Conservation (phyloP, 2,797 vertebrate genomes). For the Takifugu rubripes region DNA sequence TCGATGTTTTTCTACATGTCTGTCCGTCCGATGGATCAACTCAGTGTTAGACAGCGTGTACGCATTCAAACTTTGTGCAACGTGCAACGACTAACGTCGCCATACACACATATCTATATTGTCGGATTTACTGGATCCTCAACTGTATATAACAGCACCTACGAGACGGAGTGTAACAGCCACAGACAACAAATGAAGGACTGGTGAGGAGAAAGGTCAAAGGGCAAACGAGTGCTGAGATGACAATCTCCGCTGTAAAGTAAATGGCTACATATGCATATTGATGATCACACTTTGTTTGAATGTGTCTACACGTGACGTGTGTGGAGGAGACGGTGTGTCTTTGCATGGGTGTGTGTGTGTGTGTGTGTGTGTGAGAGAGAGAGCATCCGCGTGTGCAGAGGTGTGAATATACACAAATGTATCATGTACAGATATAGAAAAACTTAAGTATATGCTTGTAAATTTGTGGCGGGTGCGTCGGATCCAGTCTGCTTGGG, state of each 20-base stretch:
- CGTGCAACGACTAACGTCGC: constrained; percentile 42
- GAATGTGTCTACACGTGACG: constrained; percentile 63
- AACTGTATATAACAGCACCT: constrained; percentile 70
- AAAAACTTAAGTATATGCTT: constrained; percentile 84
- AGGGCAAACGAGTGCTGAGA: constrained; percentile 60
- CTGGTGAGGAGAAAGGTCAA: constrained; percentile 41
- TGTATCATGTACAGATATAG: constrained; percentile 80
- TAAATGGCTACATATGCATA: constrained; percentile 76
- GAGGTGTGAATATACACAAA: constrained; percentile 57
- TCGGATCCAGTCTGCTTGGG: constrained; percentile 81
- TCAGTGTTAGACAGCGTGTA: constrained; percentile 53
- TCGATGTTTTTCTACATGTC: constrained; percentile 59
- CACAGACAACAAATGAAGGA: constrained; percentile 4
- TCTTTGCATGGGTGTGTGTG: constrained; percentile 44
- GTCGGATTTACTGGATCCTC: constrained; percentile 45
- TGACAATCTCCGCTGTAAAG: constrained; percentile 79
- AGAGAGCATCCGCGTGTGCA: constrained; percentile 1
- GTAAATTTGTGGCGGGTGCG: constrained; percentile 82
- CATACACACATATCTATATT: constrained; percentile 50
- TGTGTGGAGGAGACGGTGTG: constrained; percentile 19
- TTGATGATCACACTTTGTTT: constrained; percentile 54
- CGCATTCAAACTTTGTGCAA: constrained; percentile 53
- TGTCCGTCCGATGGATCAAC: constrained; percentile 56
- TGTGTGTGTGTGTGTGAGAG: constrained; percentile 18
- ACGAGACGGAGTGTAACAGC: constrained; percentile 12